Conservation (phyloP, 2,888 invertebrate species). For the Physocephala rufipes region DNA sequence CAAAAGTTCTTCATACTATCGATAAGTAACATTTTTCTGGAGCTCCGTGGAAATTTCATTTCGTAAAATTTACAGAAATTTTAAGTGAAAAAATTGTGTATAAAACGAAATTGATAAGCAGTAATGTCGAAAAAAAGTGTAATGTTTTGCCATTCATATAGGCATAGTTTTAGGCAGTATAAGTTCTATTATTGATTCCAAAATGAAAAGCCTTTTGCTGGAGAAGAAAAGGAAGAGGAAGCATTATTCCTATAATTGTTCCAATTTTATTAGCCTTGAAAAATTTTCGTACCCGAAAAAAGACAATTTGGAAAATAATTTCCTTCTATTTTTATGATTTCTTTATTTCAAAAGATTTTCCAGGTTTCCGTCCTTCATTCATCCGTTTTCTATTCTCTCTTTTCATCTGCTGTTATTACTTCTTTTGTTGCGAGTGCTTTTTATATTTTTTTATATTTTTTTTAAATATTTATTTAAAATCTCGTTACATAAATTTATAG, state of each 20-base stretch:
- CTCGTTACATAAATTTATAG: too few relatives aligned
- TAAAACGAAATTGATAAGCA: constrained; percentile 40
- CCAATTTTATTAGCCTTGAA: constrained; percentile 26
- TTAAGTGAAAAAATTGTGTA: constrained; percentile 32
- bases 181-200: constrained; percentile 3
- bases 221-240: constrained; percentile 11
- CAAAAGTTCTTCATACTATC: constrained; percentile 43
- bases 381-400: too few relatives aligned
- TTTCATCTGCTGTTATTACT: too few relatives aligned
- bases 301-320: background rate
- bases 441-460: too few relatives aligned
- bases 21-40: constrained; percentile 39
- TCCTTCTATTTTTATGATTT: too few relatives aligned
- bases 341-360: too few relatives aligned
- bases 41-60: constrained; percentile 37
- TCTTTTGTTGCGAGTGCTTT: too few relatives aligned
- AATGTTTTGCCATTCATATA: constrained; percentile 1
- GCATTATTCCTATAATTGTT: constrained; percentile 13
- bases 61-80: constrained; percentile 31
- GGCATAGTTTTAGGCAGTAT: background rate
- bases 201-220: background rate
- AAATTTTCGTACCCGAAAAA: background rate
- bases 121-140: constrained; percentile 64
- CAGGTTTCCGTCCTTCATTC: too few relatives aligned
- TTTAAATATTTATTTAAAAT: too few relatives aligned